Base-by-base conservation (phyloP, 2,888 invertebrate species). In the Podotricha telesiphe region DNA sequence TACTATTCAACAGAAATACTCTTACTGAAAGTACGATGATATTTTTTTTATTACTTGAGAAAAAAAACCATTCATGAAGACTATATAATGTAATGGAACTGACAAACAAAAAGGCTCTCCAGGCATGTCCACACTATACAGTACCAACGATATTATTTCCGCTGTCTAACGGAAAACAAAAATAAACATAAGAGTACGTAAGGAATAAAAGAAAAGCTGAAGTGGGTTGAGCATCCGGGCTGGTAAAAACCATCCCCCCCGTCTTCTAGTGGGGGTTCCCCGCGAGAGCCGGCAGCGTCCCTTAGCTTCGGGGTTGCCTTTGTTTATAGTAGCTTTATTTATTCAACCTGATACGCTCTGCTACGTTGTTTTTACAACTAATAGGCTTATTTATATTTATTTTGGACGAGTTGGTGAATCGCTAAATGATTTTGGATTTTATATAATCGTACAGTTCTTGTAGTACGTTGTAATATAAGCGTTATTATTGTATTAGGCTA, bases 111-210 rank as follows among this genome's bases (percentile, higher is more conserved):
- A 62, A 28, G 13, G 28, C 48, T 62, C 28, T 17, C 53, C 47
- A 75, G 74, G 77, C 71, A 74, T 76, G 82, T 89, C 91, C 85
- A 78, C 65, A 28, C 28, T 28, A 4, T 28, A 4, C 28, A 73
- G 83, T 80, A 73, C 80, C 79, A 85, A 78, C 87, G 81, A 84
- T 80, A 89, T 91, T 91, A 91, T 89, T 90, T 90, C 88, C 91
- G 82, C 86, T 76, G 86, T 86, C 84, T 89, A 88, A 86, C 89
- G 84, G 88, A 90, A 91, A 92, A 92, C 92, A 92, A 92, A 92
- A 92, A 92, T 91, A 91, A 91, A 89, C 86, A 88, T 82, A 88
- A 87, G 89, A 87, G 89, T 85, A 86, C 86, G 88, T 84, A 81
- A 83, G 86, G 89, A 89, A 92, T 91, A 91, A 92, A 91, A 91